Conservation (phyloP, 2,113 vertebrate genomes). For the Amphiprion ocellaris region DNA sequence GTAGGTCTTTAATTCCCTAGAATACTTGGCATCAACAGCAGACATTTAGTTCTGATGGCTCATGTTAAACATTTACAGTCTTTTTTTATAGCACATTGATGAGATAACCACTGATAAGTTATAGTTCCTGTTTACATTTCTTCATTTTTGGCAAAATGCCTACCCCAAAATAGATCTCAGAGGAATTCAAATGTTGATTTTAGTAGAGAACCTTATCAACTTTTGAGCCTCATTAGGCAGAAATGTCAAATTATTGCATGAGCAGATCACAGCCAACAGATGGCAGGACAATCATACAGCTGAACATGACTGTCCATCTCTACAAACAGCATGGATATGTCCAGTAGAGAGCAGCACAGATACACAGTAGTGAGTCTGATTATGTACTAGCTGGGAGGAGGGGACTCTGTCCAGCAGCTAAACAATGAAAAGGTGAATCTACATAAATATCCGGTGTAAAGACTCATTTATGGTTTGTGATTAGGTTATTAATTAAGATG, state of each 20-base stretch:
- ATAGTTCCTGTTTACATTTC: not conserved
- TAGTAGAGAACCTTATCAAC: not conserved
- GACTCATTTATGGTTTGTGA: too few species aligned
- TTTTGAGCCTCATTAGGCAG: not conserved
- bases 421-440: too few species aligned
- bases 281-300: constrained; percentile 41
- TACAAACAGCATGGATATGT: not conserved
- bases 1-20: too few species aligned
- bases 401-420: too few species aligned
- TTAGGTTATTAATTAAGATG: too few species aligned
- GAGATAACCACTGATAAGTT: constrained; percentile 1
- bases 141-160: not conserved
- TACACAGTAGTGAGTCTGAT: not conserved
- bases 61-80: constrained; percentile 26
- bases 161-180: not conserved
- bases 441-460: too few species aligned
- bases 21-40: too few species aligned
- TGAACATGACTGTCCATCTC: not conserved
- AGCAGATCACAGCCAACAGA: constrained; percentile 36
- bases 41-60: too few species aligned
- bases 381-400: too few species aligned
- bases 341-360: constrained; percentile 43
- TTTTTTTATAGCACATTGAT: not conserved
- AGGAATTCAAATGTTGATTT: constrained; percentile 5
- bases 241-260: not conserved